Base-by-base conservation (phyloP, 2,797 vertebrate species). In the Cuniculus paca region DNA sequence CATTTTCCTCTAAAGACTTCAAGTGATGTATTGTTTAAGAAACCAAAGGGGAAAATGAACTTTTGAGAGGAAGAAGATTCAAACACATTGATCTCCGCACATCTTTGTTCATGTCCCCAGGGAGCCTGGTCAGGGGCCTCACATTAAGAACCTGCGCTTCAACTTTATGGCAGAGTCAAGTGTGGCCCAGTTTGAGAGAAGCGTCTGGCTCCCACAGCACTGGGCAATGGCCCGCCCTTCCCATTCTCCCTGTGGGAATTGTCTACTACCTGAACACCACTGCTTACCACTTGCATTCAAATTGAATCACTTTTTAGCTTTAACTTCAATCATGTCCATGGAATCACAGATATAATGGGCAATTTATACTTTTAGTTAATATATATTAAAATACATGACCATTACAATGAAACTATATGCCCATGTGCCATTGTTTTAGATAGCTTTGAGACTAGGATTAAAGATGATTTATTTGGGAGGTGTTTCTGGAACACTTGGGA, bases 41-140 rank as follows among this genome's bases (percentile, higher is more conserved):
- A 58, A 90, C 60, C 54, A 39, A 88, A 9, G 48, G 89, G 87
- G 31, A 6, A 72, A 90, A 85, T 36, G 36, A 85, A 52, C 22
- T 86, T 79, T 45, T 2, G 1, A 12, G 17, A 20, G 36, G 19
- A 92, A 83, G 22, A 83, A 5, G 42, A 74, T 88, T 78, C 61
- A 94, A 86, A 94, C 61, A 68, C 28, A 45, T 58, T 48, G 84
- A 77, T 84, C 19, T 93, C 42, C 70, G 65, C 28, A 84, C 48
- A 84, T 77, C 26, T 81, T 45, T 42, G 48, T 56, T 72, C 31
- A 17, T 6, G 20, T 20, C 74, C 17, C 14, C 50, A 6, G 14
- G 28, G 28, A 93, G 63, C 28, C 39, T 63, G 90, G 68, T 26
- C 39, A 70, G 22, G 45, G 80, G 39, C 1, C 39, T 39, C 10